Conservation (phyloP, 30 jellyfish, hydroid and myxozoan species). For the Turritopsis dohrnii region DNA sequence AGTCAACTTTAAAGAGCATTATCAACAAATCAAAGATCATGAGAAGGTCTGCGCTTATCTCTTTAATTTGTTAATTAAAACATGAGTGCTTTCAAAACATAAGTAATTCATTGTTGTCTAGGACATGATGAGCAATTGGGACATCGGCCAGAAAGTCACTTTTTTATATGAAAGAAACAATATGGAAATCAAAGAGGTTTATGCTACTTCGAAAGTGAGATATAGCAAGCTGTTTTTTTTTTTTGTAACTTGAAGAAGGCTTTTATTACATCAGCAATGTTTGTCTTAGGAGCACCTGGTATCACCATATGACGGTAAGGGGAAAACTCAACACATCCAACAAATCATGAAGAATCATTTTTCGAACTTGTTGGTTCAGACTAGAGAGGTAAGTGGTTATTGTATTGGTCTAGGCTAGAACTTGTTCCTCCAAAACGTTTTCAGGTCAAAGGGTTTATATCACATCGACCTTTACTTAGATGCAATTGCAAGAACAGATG, state of each 20-base stretch:
- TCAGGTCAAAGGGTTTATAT: too few species aligned
- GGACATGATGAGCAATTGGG: background rate
- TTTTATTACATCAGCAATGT: background rate
- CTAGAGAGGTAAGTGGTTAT: background rate
- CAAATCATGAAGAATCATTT: slow-evolving; percentile 1
- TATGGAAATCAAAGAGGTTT: background rate
- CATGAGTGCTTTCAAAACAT: too few species aligned
- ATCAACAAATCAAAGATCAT: background rate
- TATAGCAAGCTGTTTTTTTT: background rate
- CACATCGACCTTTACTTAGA: background rate
- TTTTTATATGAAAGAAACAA: background rate
- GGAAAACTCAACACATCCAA: background rate
- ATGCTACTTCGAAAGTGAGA: background rate
- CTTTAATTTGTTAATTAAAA: too few species aligned
- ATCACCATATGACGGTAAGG: background rate
- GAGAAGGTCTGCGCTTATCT: background rate
- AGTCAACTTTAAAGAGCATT: background rate
- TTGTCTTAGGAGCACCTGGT: background rate
- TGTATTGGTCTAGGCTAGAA: background rate
- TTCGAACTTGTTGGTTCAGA: background rate
- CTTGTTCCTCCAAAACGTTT: too few species aligned
- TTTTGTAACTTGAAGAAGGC: background rate
- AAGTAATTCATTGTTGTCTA: background rate
- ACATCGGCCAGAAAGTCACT: background rate
- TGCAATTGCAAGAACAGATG: background rate